These are phyloP conservation scores for Heliconius cydno DNA, from an alignment of 2,888 invertebrate species.

Conservation along the genomic window DNA sequence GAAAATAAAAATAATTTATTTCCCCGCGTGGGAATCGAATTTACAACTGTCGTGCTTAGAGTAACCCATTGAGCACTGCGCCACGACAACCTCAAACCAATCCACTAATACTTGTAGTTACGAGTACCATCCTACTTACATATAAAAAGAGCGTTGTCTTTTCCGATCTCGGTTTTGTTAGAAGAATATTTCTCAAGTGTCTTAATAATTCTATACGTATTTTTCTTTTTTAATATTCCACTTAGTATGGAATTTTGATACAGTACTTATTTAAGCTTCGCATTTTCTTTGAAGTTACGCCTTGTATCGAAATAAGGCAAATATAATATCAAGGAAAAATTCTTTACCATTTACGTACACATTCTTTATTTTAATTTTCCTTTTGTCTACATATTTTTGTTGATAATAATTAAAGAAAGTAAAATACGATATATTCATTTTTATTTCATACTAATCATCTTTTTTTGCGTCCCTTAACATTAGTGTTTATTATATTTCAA, in stretches of 20 bases:
- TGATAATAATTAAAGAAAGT: not conserved
- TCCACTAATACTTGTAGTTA: not conserved
- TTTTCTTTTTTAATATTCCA: not conserved
- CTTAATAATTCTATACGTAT: not conserved
- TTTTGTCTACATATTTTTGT: conserved; percentile 1
- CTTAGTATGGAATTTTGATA: conserved; percentile 1
- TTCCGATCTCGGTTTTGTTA: not conserved
- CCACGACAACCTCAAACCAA: not conserved
- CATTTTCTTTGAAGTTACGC: not conserved
- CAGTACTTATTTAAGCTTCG: not conserved
- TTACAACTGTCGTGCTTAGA: not conserved
- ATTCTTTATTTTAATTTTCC: not conserved
- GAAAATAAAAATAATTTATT: not conserved
- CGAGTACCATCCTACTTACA: not conserved
- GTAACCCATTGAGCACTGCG: not conserved
- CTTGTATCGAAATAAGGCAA: not conserved
- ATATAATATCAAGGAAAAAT: not conserved
- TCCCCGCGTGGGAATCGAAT: not conserved
- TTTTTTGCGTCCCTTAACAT: not conserved
- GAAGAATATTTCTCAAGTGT: not conserved
- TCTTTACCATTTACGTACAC: not conserved
- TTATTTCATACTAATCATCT: too few species aligned
- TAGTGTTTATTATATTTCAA: too few species aligned
- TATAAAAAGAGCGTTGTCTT: not conserved
- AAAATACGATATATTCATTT: not conserved